Percentiles rank a stretch among this genome's conserved stretches.
Evolutionary conservation across 2,113 vertebrate species (phyloP).

Genomic region (Proteles cristata): DNA sequence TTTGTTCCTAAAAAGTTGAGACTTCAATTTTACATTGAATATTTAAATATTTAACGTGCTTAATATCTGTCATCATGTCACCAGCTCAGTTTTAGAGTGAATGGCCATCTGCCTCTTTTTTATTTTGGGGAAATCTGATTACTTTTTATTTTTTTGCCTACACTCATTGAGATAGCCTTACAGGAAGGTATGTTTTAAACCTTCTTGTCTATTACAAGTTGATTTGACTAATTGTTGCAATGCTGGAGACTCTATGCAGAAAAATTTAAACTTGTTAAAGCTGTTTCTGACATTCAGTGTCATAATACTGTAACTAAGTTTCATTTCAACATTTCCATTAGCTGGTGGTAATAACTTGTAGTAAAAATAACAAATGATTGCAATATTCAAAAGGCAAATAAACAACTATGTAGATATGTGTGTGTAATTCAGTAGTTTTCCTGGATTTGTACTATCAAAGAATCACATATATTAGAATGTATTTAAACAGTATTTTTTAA

Average conservation of each 20-base stretch:
- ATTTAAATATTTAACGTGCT: neutral
- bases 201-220: neutral
- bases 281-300: slow-evolving; percentile 35
- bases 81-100: neutral
- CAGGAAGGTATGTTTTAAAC: neutral
- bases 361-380: slow-evolving; percentile 54
- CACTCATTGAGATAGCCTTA: neutral
- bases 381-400: slow-evolving; percentile 3
- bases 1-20: neutral
- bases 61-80: neutral
- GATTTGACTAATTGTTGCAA: neutral
- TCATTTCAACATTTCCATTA: slow-evolving; percentile 43
- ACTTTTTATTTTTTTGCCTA: neutral
- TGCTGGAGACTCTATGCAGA: neutral
- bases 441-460: neutral
- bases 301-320: slow-evolving; percentile 34
- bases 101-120: neutral
- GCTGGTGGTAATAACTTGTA: neutral
- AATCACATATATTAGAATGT: neutral
- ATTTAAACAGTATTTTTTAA: neutral
- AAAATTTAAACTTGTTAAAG: slow-evolving; percentile 48
- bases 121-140: slow-evolving; percentile 21
- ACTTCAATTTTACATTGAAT: neutral
- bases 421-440: neutral
- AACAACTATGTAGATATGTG: neutral